These are phyloP conservation scores for Actinernus sp. DNA, from an alignment of 92 coral and sea anemone genomes.

Conservation along the genomic window DNA sequence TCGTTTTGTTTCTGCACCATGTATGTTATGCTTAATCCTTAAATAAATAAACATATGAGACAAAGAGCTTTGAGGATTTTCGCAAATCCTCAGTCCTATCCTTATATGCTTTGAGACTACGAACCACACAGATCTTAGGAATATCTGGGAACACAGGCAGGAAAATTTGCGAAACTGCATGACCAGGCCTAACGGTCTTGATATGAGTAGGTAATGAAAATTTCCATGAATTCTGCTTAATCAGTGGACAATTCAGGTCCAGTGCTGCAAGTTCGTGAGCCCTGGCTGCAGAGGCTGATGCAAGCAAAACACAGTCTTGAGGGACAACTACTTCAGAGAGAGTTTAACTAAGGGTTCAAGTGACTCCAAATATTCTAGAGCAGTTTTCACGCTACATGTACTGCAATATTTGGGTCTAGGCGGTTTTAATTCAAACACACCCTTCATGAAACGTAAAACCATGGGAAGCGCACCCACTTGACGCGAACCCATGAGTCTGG, in stretches of 20 bases:
- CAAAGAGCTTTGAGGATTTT: slow-evolving; percentile 24
- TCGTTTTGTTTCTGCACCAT: no score
- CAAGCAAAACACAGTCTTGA: slow-evolving; percentile 1
- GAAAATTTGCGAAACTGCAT: slow-evolving; percentile 17
- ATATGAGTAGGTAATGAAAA: slow-evolving; percentile 41
- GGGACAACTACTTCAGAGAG: slow-evolving; percentile 17
- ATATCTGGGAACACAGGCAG: slow-evolving; percentile 24
- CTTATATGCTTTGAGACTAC: slow-evolving; percentile 9
- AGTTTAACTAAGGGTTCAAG: slow-evolving; percentile 32
- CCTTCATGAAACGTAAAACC: slow-evolving; percentile 32
- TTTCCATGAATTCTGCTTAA: slow-evolving; percentile 39
- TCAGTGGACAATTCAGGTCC: slow-evolving; percentile 14
- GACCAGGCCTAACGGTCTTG: slow-evolving; percentile 52
- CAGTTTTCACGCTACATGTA: slow-evolving; percentile 14
- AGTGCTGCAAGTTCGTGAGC: slow-evolving; percentile 38
- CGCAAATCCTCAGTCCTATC: slow-evolving; percentile 22
- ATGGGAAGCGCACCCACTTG: slow-evolving; percentile 28
- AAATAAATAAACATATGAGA: slow-evolving; percentile 29
- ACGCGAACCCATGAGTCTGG: slow-evolving; percentile 27
- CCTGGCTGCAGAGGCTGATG: slow-evolving; percentile 30
- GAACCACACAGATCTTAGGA: slow-evolving; percentile 37
- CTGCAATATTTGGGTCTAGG: no score
- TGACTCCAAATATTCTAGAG: not conserved
- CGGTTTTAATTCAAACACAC: slow-evolving; percentile 6
- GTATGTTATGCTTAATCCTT: no score